Evolutionary conservation across 1,140 invertebrate species (phyloP).

Genomic region (Nasonia giraulti): DNA sequence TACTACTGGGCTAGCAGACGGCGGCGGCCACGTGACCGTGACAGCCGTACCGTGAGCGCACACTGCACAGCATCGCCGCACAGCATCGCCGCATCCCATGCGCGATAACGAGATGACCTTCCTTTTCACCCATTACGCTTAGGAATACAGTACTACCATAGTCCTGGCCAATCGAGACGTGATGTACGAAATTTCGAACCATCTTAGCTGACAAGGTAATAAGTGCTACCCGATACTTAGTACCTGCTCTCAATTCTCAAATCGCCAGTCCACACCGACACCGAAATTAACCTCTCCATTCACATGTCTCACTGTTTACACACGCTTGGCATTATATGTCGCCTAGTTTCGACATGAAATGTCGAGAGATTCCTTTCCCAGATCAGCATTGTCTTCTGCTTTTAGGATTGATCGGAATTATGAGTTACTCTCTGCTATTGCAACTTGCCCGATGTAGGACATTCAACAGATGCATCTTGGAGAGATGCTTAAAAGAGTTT

Average conservation of each 20-base stretch:
- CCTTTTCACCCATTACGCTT: too few relatives aligned
- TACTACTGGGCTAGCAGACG: too few relatives aligned
- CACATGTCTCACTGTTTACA: background rate
- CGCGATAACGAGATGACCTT: too few relatives aligned
- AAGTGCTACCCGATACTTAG: background rate
- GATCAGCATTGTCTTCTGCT: background rate
- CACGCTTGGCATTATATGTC: too few relatives aligned
- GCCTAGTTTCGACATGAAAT: too few relatives aligned
- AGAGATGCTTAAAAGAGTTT: slow-evolving; percentile 62
- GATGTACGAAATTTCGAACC: background rate
- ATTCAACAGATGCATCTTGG: slow-evolving; percentile 59
- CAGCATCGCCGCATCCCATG: too few relatives aligned
- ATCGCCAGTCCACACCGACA: background rate
- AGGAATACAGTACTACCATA: too few relatives aligned
- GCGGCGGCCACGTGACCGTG: too few relatives aligned
- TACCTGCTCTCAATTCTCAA: background rate
- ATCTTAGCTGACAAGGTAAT: background rate
- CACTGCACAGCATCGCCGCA: too few relatives aligned
- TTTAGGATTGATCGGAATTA: slow-evolving; percentile 57
- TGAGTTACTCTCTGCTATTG: slow-evolving; percentile 57
- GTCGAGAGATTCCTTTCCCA: background rate
- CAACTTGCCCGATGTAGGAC: slow-evolving; percentile 51
- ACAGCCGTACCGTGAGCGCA: too few relatives aligned
- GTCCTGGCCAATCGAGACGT: background rate
- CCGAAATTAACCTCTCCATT: background rate